Conservation (phyloP, 2,113 vertebrate genomes). For the Paraplagusia blochii region DNA sequence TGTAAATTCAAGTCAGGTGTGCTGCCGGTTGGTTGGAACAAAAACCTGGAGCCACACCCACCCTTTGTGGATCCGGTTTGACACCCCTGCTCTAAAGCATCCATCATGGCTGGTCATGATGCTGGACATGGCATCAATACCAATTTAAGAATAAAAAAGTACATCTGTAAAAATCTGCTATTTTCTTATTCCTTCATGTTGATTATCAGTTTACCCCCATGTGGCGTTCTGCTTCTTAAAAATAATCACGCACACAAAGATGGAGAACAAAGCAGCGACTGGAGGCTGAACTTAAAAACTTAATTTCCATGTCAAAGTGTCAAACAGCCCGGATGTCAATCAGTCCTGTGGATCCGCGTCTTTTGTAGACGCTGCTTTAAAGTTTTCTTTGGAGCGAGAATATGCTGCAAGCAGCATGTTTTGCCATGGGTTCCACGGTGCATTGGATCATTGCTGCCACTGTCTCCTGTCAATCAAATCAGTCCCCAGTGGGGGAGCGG, state of each 20-base stretch:
- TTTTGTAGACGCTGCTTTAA: slow-evolving; percentile 55
- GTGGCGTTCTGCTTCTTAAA: slow-evolving; percentile 33
- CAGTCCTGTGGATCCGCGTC: slow-evolving; percentile 45
- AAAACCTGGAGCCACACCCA: too few relatives aligned
- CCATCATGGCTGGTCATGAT: too few relatives aligned
- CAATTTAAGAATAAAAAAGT: too few relatives aligned
- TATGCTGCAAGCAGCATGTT: slow-evolving; percentile 59
- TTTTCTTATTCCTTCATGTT: too few relatives aligned
- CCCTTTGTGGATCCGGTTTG: too few relatives aligned
- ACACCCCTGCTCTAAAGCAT: too few relatives aligned
- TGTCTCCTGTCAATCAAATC: slow-evolving; percentile 67
- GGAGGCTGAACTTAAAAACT: slow-evolving; percentile 56
- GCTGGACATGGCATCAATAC: too few relatives aligned
- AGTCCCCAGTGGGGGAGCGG: slow-evolving; percentile 50
- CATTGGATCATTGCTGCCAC: slow-evolving; percentile 53
- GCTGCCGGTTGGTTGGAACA: too few relatives aligned
- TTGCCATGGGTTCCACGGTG: slow-evolving; percentile 52
- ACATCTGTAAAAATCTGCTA: too few relatives aligned
- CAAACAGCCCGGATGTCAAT: slow-evolving; percentile 62
- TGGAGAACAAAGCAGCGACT: slow-evolving; percentile 56
- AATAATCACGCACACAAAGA: slow-evolving; percentile 47
- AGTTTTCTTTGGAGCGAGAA: slow-evolving; percentile 40
- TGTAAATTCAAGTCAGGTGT: too few relatives aligned
- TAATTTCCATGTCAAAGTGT: slow-evolving; percentile 68
- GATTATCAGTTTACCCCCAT: slow-evolving; percentile 32